Evolutionary conservation across 2,113 vertebrate species (phyloP), one percentile per base, ranked within the genome.

Genomic region (Phyllostomus discolor): DNA sequence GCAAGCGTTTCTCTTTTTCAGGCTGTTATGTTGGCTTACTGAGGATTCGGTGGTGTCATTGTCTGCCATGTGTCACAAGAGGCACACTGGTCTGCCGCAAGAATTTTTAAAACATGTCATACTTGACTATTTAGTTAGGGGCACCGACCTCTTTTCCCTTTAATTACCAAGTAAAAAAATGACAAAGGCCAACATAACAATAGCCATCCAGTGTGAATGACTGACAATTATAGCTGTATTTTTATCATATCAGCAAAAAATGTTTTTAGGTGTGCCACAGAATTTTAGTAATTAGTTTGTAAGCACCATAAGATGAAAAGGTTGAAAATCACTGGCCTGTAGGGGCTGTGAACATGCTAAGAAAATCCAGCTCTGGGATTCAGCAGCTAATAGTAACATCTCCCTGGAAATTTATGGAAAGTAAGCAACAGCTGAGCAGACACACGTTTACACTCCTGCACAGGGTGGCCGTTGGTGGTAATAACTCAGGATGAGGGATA

Each of bases 41-140:
- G 52, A 62, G 88, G 52, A 46, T 95, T 84, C 73, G 67, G 72
- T 15, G 48, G 57, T 90, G 66, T 48, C 62, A 78, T 88, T 95
- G 67, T 97, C 50, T 91, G 69, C 43, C 50, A 31, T 64, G 28
- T 64, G 62, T 64, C 62, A 64, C 28, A 62, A 62, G 26, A 62
- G 59, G 59, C 26, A 62, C 59, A 62, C 26, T 28, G 26, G 59
- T 62, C 26, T 76, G 46, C 75, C 9, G 2, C 75, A n/a, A 78
- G 75, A 78, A 50, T 52, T 52, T 78, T 78, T 52, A 52, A 76
- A 48, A 52, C 48, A 76, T 50, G 28, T 9, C 48, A 48, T 76
- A 50, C 16, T 28, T 50, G 73, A n/a, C 46, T 20, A 46, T 76
- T 76, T 46, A 50, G 28, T 50, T 28, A 78, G 46, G 10, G 31